These are phyloP conservation scores for Acrocephalus scirpaceus DNA, from an alignment of 2,797 vertebrate genomes.

Conservation along the genomic window DNA sequence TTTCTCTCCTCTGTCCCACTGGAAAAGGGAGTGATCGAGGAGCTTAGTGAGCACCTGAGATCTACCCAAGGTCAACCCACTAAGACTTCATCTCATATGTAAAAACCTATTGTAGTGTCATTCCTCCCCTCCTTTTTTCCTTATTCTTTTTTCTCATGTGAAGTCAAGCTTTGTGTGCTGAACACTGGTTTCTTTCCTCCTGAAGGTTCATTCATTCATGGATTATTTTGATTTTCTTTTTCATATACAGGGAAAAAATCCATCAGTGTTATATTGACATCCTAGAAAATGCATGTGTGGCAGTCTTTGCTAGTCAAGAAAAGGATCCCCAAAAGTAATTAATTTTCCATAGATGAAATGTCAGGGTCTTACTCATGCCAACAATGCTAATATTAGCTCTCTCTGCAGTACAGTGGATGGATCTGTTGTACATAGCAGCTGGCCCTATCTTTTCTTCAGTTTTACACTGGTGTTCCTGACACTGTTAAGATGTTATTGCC, in stretches of 20 bases:
- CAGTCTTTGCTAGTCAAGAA: background rate
- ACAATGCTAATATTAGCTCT: background rate
- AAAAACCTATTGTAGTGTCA: background rate
- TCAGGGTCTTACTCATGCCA: background rate
- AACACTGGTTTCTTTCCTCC: background rate
- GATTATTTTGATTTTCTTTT: background rate
- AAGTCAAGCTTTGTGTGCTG: background rate
- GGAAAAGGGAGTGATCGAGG: background rate
- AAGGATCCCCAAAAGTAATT: background rate
- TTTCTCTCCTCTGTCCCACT: background rate
- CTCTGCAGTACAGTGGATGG: background rate
- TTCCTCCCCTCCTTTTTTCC: accelerated
- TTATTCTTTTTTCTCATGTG: background rate
- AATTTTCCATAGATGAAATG: background rate
- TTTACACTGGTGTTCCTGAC: background rate
- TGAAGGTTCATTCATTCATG: background rate
- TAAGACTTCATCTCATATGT: too few species aligned
- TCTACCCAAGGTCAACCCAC: background rate
- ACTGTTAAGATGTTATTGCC: background rate
- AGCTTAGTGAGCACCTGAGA: background rate
- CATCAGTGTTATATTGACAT: background rate
- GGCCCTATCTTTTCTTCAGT: background rate
- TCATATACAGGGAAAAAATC: background rate
- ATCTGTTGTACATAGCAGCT: background rate
- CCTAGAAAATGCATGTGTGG: background rate